Evolutionary conservation across 2,113 vertebrate genomes (phyloP).

Genomic region (Rhinogobius similis): DNA sequence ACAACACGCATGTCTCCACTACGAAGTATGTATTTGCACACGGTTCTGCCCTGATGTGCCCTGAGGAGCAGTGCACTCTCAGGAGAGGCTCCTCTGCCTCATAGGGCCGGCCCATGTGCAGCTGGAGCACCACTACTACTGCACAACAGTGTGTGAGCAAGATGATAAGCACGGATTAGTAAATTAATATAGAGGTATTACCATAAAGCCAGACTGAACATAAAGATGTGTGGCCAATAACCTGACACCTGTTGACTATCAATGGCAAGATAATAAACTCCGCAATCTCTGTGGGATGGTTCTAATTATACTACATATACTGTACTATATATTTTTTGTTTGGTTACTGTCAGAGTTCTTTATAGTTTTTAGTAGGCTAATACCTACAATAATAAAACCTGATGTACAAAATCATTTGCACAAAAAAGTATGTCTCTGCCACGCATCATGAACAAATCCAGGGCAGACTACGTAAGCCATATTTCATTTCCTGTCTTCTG

Average conservation of each 20-base stretch:
- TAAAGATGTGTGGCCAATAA: neutral
- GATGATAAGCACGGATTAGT: neutral
- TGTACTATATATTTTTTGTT: too few relatives aligned
- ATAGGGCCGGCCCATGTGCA: conserved; percentile 23
- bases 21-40: conserved; percentile 19
- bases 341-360: too few relatives aligned
- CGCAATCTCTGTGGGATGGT: too few relatives aligned
- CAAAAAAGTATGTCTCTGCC: too few relatives aligned
- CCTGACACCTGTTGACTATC: neutral
- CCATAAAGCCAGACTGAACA: neutral
- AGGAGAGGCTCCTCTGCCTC: conserved; percentile 26
- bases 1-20: conserved; percentile 26
- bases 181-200: neutral
- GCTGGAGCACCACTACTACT: conserved; percentile 27
- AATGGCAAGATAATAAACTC: neutral
- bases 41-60: conserved; percentile 26
- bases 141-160: neutral
- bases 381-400: too few relatives aligned
- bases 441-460: too few relatives aligned
- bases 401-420: too few relatives aligned
- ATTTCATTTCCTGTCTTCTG: neutral
- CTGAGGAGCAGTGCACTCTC: conserved; percentile 37
- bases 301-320: too few relatives aligned
- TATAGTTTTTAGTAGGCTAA: too few relatives aligned
- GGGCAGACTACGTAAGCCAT: too few relatives aligned